phyloP scores from a whole-genome alignment of 2,797 vertebrate species.

The Chrysocyon brachyurus region DNA sequence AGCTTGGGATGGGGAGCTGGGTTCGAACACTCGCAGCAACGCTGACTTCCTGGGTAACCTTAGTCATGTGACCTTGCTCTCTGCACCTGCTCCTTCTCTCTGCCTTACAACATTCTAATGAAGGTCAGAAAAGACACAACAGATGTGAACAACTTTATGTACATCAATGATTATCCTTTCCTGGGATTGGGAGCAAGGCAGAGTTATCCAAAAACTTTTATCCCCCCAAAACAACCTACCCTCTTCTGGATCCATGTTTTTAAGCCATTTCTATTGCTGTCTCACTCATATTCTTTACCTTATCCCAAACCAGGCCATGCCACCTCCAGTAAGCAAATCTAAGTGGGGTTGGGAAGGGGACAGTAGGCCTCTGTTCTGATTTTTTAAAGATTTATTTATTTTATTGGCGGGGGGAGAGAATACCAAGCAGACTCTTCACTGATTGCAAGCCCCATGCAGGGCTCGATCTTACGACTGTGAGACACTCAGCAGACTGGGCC shows the following conservation, averaged over 20 bases:
- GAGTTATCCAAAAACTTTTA: not conserved
- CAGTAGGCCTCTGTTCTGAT: not conserved
- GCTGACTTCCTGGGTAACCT: not conserved
- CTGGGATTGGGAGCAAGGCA: not conserved
- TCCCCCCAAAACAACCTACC: not conserved
- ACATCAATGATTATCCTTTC: not conserved
- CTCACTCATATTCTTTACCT: not conserved
- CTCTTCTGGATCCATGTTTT: not conserved
- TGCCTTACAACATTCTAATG: not conserved
- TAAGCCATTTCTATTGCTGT: not conserved
- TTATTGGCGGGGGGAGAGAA: not conserved
- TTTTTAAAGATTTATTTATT: not conserved
- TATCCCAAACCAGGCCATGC: not conserved
- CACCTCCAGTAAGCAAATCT: not conserved
- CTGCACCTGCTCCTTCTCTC: not conserved
- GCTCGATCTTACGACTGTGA: not conserved
- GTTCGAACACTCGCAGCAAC: not conserved
- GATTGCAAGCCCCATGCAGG: not conserved
- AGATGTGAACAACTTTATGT: not conserved
- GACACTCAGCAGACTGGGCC: not conserved
- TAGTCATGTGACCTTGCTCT: not conserved
- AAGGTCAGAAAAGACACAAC: not conserved
- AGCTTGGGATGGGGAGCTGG: not conserved
- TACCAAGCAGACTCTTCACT: not conserved
- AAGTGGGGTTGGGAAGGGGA: not conserved